Evolutionary conservation across 2,888 invertebrate species (phyloP).

Genomic region (Schizaphis graminum): DNA sequence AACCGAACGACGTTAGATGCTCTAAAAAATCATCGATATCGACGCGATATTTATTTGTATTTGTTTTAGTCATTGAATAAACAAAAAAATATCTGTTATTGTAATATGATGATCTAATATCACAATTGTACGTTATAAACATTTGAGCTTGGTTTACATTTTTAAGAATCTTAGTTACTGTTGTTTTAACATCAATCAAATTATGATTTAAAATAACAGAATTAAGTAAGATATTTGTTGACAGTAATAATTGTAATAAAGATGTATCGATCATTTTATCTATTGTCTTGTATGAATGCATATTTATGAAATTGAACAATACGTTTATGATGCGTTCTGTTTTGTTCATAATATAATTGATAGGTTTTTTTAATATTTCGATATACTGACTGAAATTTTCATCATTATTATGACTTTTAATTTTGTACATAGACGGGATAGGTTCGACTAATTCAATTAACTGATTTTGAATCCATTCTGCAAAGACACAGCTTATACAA

Average conservation of each 20-base stretch:
- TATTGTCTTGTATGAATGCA: not conserved
- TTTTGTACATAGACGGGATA: not conserved
- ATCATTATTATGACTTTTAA: fast-evolving
- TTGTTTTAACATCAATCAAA: fast-evolving
- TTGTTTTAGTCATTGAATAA: not conserved
- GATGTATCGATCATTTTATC: not conserved
- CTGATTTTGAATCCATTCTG: not conserved
- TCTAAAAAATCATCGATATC: not conserved
- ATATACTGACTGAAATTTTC: fast-evolving
- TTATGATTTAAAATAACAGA: no score
- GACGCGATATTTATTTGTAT: not conserved
- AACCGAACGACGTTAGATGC: fast-evolving
- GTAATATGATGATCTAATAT: not conserved
- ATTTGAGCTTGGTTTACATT: not conserved
- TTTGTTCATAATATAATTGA: not conserved
- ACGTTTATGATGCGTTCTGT: not conserved
- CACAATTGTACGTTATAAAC: not conserved
- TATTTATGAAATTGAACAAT: not conserved
- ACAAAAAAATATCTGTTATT: not conserved
- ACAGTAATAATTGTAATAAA: not conserved
- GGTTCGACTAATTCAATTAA: not conserved
- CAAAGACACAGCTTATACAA: not conserved
- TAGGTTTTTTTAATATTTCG: not conserved
- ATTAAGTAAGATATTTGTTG: not conserved
- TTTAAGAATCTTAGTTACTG: not conserved